Evolutionary conservation across 1,140 invertebrate genomes (phyloP), one percentile per base, ranked within the genome.

Genomic region (Drosophila pandora): DNA sequence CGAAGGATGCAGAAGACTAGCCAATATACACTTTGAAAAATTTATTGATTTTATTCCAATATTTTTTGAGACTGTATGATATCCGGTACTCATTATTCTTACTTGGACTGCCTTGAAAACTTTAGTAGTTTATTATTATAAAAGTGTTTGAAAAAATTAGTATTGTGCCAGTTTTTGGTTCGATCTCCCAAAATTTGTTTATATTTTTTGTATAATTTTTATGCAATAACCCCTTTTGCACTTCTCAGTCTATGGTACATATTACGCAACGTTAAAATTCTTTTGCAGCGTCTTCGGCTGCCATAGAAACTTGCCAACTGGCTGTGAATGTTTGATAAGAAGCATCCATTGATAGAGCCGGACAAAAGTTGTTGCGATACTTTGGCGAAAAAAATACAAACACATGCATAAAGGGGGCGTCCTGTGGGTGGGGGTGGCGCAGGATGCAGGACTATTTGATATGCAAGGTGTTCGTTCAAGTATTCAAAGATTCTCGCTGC

Each of bases 281-380:
- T 41, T 47, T 57, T 59, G 13, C 37, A 60, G 57, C 30, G 25
- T 57, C 54, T 77, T 58, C 17, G 30, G 47, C 47, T 58, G 47
- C 41, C 68, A 50, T 69, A 72, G 56, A 48, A 80, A 75, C 72
- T 60, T 48, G 59, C 58, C 64, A 49, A 71, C 71, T 57, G 72
- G 21, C 77, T 80, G 80, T 76, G 56, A 84, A 85, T 80, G 81
- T 58, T 81, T 85, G 80, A 84, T 85, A 85, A 84, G 77, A 70
- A 55, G 41, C 59, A 53, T 37, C 71, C 64, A 83, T 80, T 85
- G 81, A 84, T 71, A 48, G 43, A 74, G 39, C 64, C 60, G 60
- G 61, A 74, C 70, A 74, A 74, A 74, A 64, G 48, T 52, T 48
- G 21, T 63, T 57, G 52, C 10, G 32, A 57, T 57, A 73, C 70